phyloP scores from a whole-genome alignment of 1,140 invertebrate genomes.

The Aphelenchoides fujianensis region DNA sequence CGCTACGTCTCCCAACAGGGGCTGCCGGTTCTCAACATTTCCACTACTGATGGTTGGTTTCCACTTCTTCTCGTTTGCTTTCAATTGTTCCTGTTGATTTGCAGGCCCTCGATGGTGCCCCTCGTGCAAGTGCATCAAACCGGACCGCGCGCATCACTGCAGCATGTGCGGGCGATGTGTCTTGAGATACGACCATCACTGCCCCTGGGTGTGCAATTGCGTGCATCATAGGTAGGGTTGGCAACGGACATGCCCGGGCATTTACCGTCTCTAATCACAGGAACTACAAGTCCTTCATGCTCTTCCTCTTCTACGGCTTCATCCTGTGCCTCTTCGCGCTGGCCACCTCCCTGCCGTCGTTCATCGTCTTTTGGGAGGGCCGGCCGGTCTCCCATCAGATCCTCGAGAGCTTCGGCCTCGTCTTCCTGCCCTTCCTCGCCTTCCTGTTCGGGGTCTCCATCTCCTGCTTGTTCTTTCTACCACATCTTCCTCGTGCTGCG shows the following conservation, averaged over 20 bases:
- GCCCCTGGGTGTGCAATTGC: constrained; percentile 18
- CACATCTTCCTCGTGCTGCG: constrained; percentile 38
- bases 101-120: constrained; percentile 39
- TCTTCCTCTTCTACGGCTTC: constrained; percentile 57
- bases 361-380: constrained; percentile 35
- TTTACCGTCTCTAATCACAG: too few relatives aligned
- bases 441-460: constrained; percentile 44
- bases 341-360: constrained; percentile 45
- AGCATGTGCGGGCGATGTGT: constrained; percentile 54
- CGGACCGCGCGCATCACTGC: constrained; percentile 60
- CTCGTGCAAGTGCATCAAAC: constrained; percentile 53
- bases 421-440: constrained; percentile 41
- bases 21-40: constrained; percentile 5
- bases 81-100: not conserved
- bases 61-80: not conserved
- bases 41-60: constrained; percentile 5
- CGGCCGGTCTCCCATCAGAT: constrained; percentile 16
- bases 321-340: constrained; percentile 43
- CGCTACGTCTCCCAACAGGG: not conserved
- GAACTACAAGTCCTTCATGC: constrained; percentile 61
- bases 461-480: constrained; percentile 44
- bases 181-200: constrained; percentile 45
- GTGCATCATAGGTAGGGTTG: too few relatives aligned
- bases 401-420: constrained; percentile 27
- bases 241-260: too few relatives aligned